Percentiles rank a stretch among this genome's conserved stretches.
Conservation (phyloP, 2,113 vertebrate species). For the Seriola dumerili region DNA sequence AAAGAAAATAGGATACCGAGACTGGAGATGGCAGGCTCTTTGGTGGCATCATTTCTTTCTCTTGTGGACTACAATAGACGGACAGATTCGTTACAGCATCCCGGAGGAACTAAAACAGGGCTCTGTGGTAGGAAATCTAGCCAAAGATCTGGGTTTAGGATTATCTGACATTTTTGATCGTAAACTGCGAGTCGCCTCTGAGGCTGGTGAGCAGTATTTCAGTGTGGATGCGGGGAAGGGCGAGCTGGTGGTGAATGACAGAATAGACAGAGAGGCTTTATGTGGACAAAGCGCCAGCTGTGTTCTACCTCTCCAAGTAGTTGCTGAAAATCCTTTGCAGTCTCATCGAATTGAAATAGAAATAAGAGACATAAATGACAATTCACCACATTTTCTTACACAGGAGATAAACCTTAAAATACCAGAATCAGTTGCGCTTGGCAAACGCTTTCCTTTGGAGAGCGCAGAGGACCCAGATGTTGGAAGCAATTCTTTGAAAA, state of each 20-base stretch:
- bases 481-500: constrained; percentile 75
- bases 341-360: constrained; percentile 85
- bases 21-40: constrained; percentile 77
- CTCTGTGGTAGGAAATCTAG: constrained; percentile 85
- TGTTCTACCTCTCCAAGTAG: constrained; percentile 81
- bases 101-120: constrained; percentile 85
- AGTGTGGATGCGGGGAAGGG: constrained; percentile 83
- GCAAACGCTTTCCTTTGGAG: constrained; percentile 73
- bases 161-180: constrained; percentile 79
- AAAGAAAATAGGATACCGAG: constrained; percentile 60
- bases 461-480: constrained; percentile 74
- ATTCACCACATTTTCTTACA: constrained; percentile 76
- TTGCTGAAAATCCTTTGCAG: constrained; percentile 85
- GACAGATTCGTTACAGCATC: constrained; percentile 83
- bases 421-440: constrained; percentile 64
- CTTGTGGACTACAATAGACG: constrained; percentile 82
- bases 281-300: constrained; percentile 84
- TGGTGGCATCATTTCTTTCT: constrained; percentile 76
- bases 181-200: constrained; percentile 83
- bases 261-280: constrained; percentile 88
- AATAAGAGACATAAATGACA: constrained; percentile 87
- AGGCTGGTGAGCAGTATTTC: constrained; percentile 83
- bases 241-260: constrained; percentile 83
- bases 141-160: constrained; percentile 86
- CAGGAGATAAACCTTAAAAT: constrained; percentile 66